phyloP scores from a whole-genome alignment of 2,797 vertebrate species.

The Astyanax mexicanus region DNA sequence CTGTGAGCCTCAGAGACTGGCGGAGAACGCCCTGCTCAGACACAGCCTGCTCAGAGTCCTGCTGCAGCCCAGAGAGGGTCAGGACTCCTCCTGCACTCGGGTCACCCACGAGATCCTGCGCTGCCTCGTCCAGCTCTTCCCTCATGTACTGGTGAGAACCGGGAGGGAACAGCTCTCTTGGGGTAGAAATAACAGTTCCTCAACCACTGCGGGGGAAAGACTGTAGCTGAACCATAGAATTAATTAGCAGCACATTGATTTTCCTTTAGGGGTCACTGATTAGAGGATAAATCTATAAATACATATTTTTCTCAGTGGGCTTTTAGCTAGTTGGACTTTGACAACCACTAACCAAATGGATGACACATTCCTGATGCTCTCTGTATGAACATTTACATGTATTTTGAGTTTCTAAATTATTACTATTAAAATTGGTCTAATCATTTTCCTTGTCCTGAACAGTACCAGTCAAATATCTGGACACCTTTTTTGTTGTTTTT shows the following conservation, averaged over 20 bases:
- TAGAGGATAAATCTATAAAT: background rate
- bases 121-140: slow-evolving; percentile 83
- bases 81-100: slow-evolving; percentile 18
- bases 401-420: background rate
- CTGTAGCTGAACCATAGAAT: background rate
- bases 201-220: background rate
- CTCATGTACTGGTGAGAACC: slow-evolving; percentile 85
- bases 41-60: slow-evolving; percentile 84
- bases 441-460: too few relatives aligned
- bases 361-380: background rate
- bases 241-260: background rate
- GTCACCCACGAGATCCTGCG: slow-evolving; percentile 77
- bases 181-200: background rate
- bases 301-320: background rate
- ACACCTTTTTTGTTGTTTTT: too few relatives aligned
- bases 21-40: slow-evolving; percentile 85
- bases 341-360: background rate
- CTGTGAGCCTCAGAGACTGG: slow-evolving; percentile 86
- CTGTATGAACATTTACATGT: background rate
- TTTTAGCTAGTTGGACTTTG: slow-evolving; percentile 1
- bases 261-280: background rate
- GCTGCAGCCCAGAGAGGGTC: slow-evolving; percentile 68
- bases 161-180: background rate
- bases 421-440: too few relatives aligned
- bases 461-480: too few relatives aligned